Evolutionary conservation across 2,797 vertebrate species (phyloP).

Genomic region (Danionella dracula): DNA sequence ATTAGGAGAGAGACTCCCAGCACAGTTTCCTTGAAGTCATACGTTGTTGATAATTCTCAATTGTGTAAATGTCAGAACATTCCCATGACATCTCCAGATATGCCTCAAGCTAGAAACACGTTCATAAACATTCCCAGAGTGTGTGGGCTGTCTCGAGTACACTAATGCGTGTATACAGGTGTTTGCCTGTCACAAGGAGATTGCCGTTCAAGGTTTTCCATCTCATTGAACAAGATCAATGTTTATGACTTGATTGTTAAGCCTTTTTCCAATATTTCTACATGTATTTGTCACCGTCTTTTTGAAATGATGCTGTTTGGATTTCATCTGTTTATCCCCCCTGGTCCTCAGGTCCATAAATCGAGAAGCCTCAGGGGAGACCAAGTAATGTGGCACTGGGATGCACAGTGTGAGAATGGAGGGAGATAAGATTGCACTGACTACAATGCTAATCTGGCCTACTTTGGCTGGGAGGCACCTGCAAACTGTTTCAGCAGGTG

Average conservation of each 20-base stretch:
- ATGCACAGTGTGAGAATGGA: not conserved
- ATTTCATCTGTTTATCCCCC: not conserved
- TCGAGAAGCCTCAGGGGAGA: slow-evolving; percentile 19
- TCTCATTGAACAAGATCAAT: slow-evolving; percentile 9
- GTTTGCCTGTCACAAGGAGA: not conserved
- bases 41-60: slow-evolving; percentile 8
- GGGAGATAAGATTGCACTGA: not conserved
- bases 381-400: not conserved
- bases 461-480: slow-evolving; percentile 36
- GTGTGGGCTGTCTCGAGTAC: not conserved
- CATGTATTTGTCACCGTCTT: not conserved
- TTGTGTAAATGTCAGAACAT: slow-evolving; percentile 31
- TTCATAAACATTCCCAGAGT: too few relatives aligned
- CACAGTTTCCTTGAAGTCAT: not conserved
- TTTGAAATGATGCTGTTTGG: not conserved
- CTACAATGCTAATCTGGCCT: slow-evolving; percentile 34
- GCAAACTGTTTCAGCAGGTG: slow-evolving; percentile 41
- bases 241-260: slow-evolving; percentile 28
- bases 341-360: slow-evolving; percentile 22
- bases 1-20: slow-evolving; percentile 8
- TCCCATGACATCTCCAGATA: slow-evolving; percentile 14
- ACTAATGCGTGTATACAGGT: not conserved
- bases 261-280: slow-evolving; percentile 22
- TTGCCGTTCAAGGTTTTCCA: slow-evolving; percentile 1
- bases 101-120: too few relatives aligned